Percentiles rank a stretch among this genome's conserved stretches.
These are phyloP conservation scores for Pteria penguin DNA, from an alignment of 2,888 invertebrate species.

Conservation along the genomic window DNA sequence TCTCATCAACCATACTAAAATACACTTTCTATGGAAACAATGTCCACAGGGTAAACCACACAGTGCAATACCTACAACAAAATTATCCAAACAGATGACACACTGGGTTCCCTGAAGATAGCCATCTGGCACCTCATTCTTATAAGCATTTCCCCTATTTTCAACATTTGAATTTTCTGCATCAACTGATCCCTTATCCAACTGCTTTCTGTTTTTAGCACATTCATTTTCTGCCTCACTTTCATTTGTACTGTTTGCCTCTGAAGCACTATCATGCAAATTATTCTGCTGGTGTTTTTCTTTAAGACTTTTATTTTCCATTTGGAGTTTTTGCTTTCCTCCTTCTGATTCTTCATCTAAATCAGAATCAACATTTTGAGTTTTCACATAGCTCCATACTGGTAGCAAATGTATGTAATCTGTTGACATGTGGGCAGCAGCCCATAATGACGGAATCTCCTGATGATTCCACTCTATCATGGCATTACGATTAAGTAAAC, in stretches of 20 bases:
- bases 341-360: neutral
- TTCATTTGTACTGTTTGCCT: conserved; percentile 6
- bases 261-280: neutral
- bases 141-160: neutral
- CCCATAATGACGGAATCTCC: conserved; percentile 38
- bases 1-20: conserved; percentile 81
- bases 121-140: conserved; percentile 61
- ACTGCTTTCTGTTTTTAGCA: neutral
- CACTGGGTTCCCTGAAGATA: conserved; percentile 80
- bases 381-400: conserved; percentile 77
- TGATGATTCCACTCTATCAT: conserved; percentile 31
- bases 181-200: neutral
- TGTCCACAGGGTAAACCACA: conserved; percentile 83
- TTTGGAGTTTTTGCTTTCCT: neutral
- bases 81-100: conserved; percentile 82
- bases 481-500: conserved; percentile 16
- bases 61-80: conserved; percentile 76
- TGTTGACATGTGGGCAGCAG: conserved; percentile 78
- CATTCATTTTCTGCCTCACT: neutral
- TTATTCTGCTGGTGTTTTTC: neutral
- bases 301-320: neutral
- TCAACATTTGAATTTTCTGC: neutral
- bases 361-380: neutral
- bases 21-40: conserved; percentile 82
- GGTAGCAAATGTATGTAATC: conserved; percentile 82